Evolutionary conservation across 2,888 invertebrate genomes (phyloP), one percentile per base, ranked within the genome.

Genomic region (Stenurella melanura): DNA sequence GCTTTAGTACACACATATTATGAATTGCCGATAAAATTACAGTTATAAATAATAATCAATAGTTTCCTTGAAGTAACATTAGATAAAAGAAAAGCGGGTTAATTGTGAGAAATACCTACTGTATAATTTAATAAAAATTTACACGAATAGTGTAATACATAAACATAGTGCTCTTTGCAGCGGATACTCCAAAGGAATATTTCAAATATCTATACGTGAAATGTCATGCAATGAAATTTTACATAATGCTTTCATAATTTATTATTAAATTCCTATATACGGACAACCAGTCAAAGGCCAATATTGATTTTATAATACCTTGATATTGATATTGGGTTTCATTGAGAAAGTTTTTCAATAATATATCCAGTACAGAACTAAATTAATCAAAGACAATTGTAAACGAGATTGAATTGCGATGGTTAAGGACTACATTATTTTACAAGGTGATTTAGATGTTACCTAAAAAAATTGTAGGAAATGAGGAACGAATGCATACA

Each of bases 31-130:
- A 17, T 63, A 63, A 34, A 50, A 50, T 50, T 12, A 50, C 66
- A 30, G 19, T 54, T 68, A 54, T 68, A 56, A 68, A 68, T 56
- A 68, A 26, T 11, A 30, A 67, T 67, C 67, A n/a, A 26, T 54
- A 26, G 50, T 68, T 68, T 68, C 67, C 67, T 68, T 56, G 67
- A 30, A 68, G 11, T 38, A 42, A 30, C 50, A 21, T 56, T 54
- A 56, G 21, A 54, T 68, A 68, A 68, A 18, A 56, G 50, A 68
- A 21, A 54, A 21, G 67, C 54, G 26, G 26, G n/a, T 50, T 21
- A 54, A 54, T 54, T 61, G 17, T 26, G 19, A 15, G 11, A 54
- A 50, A 42, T 54, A 54, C 26, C 15, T 54, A 15, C 21, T 50
- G 66, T 2, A 54, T 54, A 54, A 54, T 56, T 68, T 68, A 50